Base-by-base conservation (phyloP, 2,888 invertebrate species). In the Lymantria monacha region DNA sequence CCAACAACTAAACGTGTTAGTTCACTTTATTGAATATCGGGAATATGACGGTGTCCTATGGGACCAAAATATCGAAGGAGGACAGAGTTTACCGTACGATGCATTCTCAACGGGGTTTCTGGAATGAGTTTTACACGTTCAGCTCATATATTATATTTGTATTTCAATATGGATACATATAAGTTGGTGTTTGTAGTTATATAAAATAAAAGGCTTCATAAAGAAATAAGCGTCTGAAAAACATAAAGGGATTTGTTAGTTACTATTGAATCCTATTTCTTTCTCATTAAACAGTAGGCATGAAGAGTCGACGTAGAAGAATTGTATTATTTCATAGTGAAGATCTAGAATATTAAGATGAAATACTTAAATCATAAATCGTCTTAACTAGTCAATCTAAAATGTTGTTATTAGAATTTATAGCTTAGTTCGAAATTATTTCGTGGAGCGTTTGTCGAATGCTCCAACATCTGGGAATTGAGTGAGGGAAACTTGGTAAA, bases 21-120 rank as follows among this genome's bases (percentile, higher is more conserved):
- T 78, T 79, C 81, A 72, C 81, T 77, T 84, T 86, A 85, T 86
- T 85, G 85, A 85, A 85, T 85, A 85, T 85, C 78, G 79, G 74
- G 77, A 81, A 84, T 83, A 83, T 82, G 81, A 79, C 79, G 72
- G 59, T 66, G 74, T 79, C 84, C 81, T 75, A 61, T 56, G 79
- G 84, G 84, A 72, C 56, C 63, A 60, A 66, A 71, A 79, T 79
- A 76, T 76, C 70, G 71, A 66, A 77, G 72, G 79, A 38, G 67
- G 70, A 54, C 65, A 60, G 51, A 64, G 58, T 69, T 71, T 73
- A 70, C 72, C 72, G 69, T 71, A 70, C 74, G 73, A 70, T 80
- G 83, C 83, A 77, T 76, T 78, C 79, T 83, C 83, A 70, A 76
- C 74, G 83, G 81, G 60, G 73, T 81, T 79, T 76, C 68, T 33